Evolutionary conservation across 2,797 vertebrate genomes (phyloP).

Genomic region (Mionectes olivaceus): DNA sequence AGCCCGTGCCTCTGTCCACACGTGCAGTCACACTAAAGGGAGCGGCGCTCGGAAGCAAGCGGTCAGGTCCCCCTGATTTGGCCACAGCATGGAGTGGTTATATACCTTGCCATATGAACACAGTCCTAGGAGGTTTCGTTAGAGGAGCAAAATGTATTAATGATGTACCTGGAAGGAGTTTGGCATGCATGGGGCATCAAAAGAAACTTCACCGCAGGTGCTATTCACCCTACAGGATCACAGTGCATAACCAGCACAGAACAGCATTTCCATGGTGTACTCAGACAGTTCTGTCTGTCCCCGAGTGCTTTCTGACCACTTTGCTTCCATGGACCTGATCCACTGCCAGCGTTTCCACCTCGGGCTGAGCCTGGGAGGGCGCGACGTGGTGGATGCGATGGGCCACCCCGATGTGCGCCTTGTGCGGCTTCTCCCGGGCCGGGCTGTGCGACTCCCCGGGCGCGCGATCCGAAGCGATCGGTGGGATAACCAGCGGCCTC

Average conservation of each 20-base stretch:
- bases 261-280: background rate
- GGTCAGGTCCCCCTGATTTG: slow-evolving; percentile 79
- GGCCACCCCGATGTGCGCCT: slow-evolving; percentile 91
- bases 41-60: slow-evolving; percentile 81
- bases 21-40: slow-evolving; percentile 42
- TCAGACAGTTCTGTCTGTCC: slow-evolving; percentile 97
- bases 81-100: slow-evolving; percentile 74
- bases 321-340: slow-evolving; percentile 92
- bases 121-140: slow-evolving; percentile 7
- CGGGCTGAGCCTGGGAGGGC: slow-evolving; percentile 75
- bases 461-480: slow-evolving; percentile 86
- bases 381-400: slow-evolving; percentile 89
- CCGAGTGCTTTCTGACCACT: slow-evolving; percentile 90
- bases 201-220: slow-evolving; percentile 63
- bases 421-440: slow-evolving; percentile 85
- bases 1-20: slow-evolving; percentile 74
- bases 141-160: slow-evolving; percentile 51
- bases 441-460: slow-evolving; percentile 81
- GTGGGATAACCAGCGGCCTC: slow-evolving; percentile 90
- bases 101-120: slow-evolving; percentile 62
- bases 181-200: slow-evolving; percentile 78
- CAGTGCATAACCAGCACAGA: slow-evolving; percentile 71
- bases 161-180: slow-evolving; percentile 53
- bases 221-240: slow-evolving; percentile 71
- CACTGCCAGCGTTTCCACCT: slow-evolving; percentile 92